phyloP scores from a whole-genome alignment of 1,140 invertebrate genomes.

The Dendrolimus kikuchii region DNA sequence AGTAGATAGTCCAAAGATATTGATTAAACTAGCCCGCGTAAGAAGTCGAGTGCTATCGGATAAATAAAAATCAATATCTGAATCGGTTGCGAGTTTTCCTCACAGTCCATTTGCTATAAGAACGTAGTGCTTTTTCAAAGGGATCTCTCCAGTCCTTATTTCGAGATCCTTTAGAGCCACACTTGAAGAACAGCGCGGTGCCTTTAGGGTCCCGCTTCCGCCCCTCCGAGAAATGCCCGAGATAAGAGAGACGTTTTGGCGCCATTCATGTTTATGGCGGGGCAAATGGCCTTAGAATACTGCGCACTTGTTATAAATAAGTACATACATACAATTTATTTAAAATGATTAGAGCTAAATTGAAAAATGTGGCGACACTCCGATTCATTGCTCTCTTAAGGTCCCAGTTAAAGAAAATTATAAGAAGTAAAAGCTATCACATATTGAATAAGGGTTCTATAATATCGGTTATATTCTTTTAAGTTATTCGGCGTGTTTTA shows the following conservation, averaged over 20 bases:
- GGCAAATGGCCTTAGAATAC: constrained; percentile 65
- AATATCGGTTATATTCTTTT: no score
- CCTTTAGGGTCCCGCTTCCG: constrained; percentile 59
- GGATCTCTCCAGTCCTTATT: constrained; percentile 53
- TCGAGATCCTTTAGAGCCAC: constrained; percentile 62
- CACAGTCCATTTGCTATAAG: constrained; percentile 65
- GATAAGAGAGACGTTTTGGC: constrained; percentile 69
- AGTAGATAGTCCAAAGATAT: constrained; percentile 7
- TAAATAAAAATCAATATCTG: constrained; percentile 67
- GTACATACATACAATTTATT: constrained; percentile 48
- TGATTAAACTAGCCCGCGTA: constrained; percentile 16
- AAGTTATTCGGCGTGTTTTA: no score
- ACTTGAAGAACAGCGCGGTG: constrained; percentile 51
- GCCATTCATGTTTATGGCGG: constrained; percentile 68
- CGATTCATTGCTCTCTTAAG: no score
- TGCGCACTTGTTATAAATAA: constrained; percentile 67
- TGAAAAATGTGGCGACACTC: constrained; percentile 15
- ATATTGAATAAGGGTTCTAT: no score
- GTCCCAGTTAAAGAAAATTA: no score
- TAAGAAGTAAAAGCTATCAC: no score
- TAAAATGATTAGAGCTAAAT: constrained; percentile 27
- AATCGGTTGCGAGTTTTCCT: constrained; percentile 57
- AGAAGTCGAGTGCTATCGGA: constrained; percentile 34
- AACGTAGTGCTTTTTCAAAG: constrained; percentile 56
- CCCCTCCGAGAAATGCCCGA: constrained; percentile 63